Evolutionary conservation across 37 sponge, comb jelly and placozoan species (phyloP), one percentile per base, ranked within the genome.

Genomic region (Oscarella lobularis): DNA sequence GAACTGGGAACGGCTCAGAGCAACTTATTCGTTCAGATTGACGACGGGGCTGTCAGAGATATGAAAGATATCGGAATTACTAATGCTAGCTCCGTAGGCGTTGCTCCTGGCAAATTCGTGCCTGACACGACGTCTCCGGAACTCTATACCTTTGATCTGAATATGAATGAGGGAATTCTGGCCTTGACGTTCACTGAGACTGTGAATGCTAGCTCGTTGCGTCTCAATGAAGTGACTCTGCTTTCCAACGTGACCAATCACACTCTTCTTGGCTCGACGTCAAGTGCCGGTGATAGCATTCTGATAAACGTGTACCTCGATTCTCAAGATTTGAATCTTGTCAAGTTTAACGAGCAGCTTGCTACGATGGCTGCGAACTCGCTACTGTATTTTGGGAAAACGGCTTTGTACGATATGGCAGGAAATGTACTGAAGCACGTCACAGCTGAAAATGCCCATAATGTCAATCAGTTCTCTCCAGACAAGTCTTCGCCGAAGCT

Each of bases 151-250:
- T 89, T 87, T 67, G 77, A 85, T 40, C 69, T 93, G 4, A 85
- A 93, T 39, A 71, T 93, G 73, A 70, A 93, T 81, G 36, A n/a
- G 27, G 94, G 89, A 9, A 38, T 75, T 20, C 71, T 93, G 38
- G 73, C 72, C 0, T 74, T 93, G 20, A 88, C 85, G 9, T 93
- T 93, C 60, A 81, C 82, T 0, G 94, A 93, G 72, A 93, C 94
- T 33, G 89, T 89, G 1, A 86, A 86, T 81, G 81, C 87, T 40
- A 40, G 81, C 5, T 82, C 94, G 3, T 38, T 93, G 2, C 71
- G 76, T 6, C 74, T 89, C 0, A 39, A 70, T 27, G 32, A 73
- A 36, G 40, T 93, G 32, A 80, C 73, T 30, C 31, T 83, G 2
- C 67, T 76, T 81, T 35, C 36, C 37, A 31, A 72, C 74, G 3